Percentiles rank a stretch among this genome's conserved stretches.
These are phyloP conservation scores for Melanotaenia parkinsoni DNA, from an alignment of 2,797 vertebrate genomes.

Conservation along the genomic window DNA sequence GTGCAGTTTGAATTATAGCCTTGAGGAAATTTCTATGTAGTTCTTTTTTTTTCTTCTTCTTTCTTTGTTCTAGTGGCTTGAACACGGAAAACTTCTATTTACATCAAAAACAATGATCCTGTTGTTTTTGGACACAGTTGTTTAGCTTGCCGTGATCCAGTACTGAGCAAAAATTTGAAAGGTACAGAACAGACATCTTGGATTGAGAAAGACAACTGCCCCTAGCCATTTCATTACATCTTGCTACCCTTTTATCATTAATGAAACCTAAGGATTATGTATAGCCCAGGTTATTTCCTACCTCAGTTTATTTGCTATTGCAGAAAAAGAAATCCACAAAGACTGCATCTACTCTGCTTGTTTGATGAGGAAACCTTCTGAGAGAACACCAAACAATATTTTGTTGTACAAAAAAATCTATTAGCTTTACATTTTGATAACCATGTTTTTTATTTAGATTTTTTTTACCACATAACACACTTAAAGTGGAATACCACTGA, in stretches of 20 bases:
- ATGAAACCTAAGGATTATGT: constrained; percentile 83
- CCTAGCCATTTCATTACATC: constrained; percentile 69
- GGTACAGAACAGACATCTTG: constrained; percentile 71
- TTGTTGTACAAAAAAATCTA: constrained; percentile 52
- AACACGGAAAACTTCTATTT: constrained; percentile 53
- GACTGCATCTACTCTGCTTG: constrained; percentile 76
- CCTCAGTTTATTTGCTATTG: constrained; percentile 93
- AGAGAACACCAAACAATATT: constrained; percentile 56
- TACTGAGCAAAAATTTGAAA: constrained; percentile 66
- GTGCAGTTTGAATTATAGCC: constrained; percentile 48
- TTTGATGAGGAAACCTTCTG: constrained; percentile 76
- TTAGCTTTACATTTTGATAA: constrained; percentile 68
- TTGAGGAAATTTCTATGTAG: constrained; percentile 32
- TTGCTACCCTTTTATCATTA: constrained; percentile 81
- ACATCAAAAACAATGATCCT: constrained; percentile 41
- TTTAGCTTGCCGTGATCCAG: constrained; percentile 51
- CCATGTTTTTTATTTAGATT: not conserved
- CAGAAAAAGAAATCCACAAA: constrained; percentile 83
- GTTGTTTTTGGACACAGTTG: constrained; percentile 47
- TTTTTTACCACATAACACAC: constrained; percentile 47
- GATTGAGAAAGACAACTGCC: constrained; percentile 67
- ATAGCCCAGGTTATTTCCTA: constrained; percentile 90
- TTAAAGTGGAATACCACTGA: constrained; percentile 69
- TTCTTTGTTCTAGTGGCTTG: constrained; percentile 24
- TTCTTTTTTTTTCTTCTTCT: constrained; percentile 25